These are phyloP conservation scores for Cloeon dipterum DNA, from an alignment of 2,888 invertebrate genomes.

Conservation along the genomic window DNA sequence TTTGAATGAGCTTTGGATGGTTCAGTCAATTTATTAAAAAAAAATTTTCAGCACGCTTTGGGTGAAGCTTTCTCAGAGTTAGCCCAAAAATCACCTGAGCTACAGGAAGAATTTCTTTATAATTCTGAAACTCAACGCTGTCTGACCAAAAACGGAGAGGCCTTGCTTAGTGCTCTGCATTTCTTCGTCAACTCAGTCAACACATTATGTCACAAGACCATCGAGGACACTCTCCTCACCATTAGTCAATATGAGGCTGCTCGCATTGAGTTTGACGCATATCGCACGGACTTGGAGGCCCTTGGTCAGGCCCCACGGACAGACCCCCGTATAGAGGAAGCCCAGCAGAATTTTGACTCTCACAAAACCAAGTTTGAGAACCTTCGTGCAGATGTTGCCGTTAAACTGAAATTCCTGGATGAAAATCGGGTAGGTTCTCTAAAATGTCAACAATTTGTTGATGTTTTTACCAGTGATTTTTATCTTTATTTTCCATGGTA, in stretches of 20 bases:
- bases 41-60: constrained; percentile 41
- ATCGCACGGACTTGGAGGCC: constrained; percentile 79
- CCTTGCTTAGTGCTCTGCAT: constrained; percentile 74
- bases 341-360: constrained; percentile 56
- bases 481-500: too few relatives aligned
- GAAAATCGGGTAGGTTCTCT: constrained; percentile 64
- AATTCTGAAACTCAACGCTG: constrained; percentile 92
- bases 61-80: constrained; percentile 88
- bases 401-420: constrained; percentile 89
- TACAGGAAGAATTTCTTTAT: constrained; percentile 83
- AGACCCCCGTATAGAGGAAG: constrained; percentile 38
- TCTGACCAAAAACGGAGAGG: constrained; percentile 81
- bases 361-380: constrained; percentile 84
- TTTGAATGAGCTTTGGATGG: constrained; percentile 11
- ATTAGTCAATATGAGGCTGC: constrained; percentile 54
- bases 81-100: constrained; percentile 86
- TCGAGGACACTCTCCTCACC: constrained; percentile 76
- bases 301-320: constrained; percentile 31
- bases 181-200: constrained; percentile 91
- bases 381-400: constrained; percentile 74
- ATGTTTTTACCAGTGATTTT: too few relatives aligned
- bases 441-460: constrained; percentile 2
- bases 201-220: constrained; percentile 92
- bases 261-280: constrained; percentile 90
- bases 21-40: constrained; percentile 4